A percentile compares a stretch with the other conserved stretches of the same genome.
These are phyloP conservation scores for Oceanodroma tethys DNA, from an alignment of 2,113 vertebrate genomes.

Conservation along the genomic window DNA sequence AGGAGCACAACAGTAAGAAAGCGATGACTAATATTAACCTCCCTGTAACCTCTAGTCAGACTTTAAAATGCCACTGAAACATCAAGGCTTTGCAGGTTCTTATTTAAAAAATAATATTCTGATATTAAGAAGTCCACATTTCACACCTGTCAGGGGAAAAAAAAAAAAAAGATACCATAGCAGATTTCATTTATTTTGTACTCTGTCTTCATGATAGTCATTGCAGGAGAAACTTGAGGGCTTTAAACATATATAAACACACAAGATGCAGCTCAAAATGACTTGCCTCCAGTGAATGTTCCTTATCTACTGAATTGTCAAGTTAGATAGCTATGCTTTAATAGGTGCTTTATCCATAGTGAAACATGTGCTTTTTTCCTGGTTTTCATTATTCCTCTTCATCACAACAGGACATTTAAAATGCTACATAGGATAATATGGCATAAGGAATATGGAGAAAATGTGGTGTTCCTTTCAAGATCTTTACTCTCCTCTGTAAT, in stretches of 20 bases:
- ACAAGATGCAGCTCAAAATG: constrained; percentile 48
- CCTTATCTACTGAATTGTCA: constrained; percentile 45
- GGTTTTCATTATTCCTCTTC: not conserved
- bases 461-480: not conserved
- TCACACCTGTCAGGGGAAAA: not conserved
- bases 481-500: not conserved
- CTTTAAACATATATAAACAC: constrained; percentile 27
- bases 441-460: not conserved
- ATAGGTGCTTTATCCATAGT: constrained; percentile 38
- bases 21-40: not conserved
- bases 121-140: constrained; percentile 9
- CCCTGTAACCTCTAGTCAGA: not conserved
- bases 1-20: not conserved
- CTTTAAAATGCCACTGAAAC: constrained; percentile 4
- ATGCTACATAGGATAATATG: not conserved
- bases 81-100: not conserved
- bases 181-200: constrained; percentile 30
- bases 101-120: constrained; percentile 1
- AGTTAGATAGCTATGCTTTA: constrained; percentile 38
- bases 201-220: constrained; percentile 44
- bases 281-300: constrained; percentile 40
- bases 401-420: not conserved
- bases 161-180: not conserved
- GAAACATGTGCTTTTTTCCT: constrained; percentile 15
- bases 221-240: constrained; percentile 33